Conservation (phyloP, 2,888 invertebrate genomes). For the Podotricha telesiphe region DNA sequence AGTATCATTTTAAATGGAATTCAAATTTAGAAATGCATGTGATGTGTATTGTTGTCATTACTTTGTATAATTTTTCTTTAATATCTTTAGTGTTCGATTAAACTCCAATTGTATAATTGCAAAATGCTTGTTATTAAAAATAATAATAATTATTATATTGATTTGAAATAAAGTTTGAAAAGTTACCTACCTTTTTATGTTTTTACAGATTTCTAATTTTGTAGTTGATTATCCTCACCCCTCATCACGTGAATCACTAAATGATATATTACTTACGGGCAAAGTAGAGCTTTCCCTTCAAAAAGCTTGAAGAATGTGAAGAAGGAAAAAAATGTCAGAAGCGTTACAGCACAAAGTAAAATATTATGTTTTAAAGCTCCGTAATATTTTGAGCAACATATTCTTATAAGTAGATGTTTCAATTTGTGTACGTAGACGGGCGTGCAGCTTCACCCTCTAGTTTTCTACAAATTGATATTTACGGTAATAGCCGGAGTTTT, state of each 20-base stretch:
- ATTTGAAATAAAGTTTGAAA: not conserved
- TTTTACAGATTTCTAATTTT: not conserved
- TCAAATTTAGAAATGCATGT: constrained; percentile 18
- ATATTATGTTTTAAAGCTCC: constrained; percentile 18
- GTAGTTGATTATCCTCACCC: not conserved
- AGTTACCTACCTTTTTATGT: not conserved
- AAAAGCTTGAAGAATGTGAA: not conserved
- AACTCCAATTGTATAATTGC: not conserved
- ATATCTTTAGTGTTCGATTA: constrained; percentile 13
- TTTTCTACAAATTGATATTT: constrained; percentile 84
- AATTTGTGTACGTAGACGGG: constrained; percentile 66
- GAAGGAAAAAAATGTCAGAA: not conserved
- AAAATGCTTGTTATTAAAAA: not conserved
- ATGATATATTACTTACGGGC: not conserved
- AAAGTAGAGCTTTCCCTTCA: not conserved
- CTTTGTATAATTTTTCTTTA: constrained; percentile 20
- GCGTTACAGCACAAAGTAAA: constrained; percentile 3
- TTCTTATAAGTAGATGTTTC: constrained; percentile 68
- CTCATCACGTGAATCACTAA: not conserved
- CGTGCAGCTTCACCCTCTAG: constrained; percentile 72
- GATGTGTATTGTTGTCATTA: constrained; percentile 22
- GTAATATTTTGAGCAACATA: constrained; percentile 44
- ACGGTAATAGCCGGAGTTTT: constrained; percentile 82
- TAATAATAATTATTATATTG: not conserved
- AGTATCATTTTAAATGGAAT: constrained; percentile 22